These are phyloP conservation scores for Oreochromis mossambicus DNA, from an alignment of 2,797 vertebrate species.

Conservation along the genomic window DNA sequence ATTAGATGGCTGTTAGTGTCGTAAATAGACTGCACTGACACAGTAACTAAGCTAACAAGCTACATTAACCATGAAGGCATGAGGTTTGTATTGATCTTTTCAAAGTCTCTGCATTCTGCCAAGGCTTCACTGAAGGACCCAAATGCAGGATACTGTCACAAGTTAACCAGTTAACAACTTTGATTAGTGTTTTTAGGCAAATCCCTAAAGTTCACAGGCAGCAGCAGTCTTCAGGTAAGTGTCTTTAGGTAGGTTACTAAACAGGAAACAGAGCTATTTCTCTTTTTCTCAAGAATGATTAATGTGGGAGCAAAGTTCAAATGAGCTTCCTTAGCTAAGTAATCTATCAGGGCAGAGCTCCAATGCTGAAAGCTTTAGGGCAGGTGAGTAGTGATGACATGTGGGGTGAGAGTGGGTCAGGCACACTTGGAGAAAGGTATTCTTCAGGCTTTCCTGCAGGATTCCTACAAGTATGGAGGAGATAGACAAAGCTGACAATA, in stretches of 20 bases:
- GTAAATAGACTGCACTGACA: accelerated
- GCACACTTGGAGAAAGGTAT: not conserved
- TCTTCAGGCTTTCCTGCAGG: not conserved
- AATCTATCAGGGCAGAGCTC: not conserved
- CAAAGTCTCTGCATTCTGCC: not conserved
- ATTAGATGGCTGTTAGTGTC: not conserved
- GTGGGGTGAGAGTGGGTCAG: not conserved
- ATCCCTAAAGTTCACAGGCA: not conserved
- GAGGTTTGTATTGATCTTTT: not conserved
- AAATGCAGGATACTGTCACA: not conserved
- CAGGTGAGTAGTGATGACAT: not conserved
- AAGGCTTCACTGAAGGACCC: not conserved
- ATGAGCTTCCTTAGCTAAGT: not conserved
- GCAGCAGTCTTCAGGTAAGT: not conserved
- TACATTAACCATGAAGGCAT: not conserved
- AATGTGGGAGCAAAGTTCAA: not conserved
- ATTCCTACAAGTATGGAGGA: not conserved
- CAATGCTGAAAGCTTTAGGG: not conserved
- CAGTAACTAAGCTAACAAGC: not conserved
- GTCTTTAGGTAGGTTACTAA: not conserved
- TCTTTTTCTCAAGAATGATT: not conserved
- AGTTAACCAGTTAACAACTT: not conserved
- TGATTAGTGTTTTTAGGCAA: not conserved
- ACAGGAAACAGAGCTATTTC: not conserved
- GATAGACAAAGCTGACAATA: not conserved